Evolutionary conservation across 1,140 invertebrate genomes (phyloP), one percentile per base, ranked within the genome.

Genomic region (Papilio xuthus): DNA sequence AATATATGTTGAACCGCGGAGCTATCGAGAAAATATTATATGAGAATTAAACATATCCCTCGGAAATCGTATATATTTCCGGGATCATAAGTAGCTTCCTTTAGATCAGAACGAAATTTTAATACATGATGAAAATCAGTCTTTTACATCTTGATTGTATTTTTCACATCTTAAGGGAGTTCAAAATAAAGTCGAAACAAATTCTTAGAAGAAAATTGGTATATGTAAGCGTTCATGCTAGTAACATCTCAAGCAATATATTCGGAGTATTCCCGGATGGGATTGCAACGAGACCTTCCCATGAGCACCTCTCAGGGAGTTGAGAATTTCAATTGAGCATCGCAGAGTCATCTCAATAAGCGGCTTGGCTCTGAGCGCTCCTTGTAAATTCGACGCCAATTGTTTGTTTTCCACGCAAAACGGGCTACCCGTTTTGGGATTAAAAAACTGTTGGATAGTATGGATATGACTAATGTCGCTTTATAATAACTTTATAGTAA

Each of bases 361-460:
- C 87, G 85, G 86, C 86, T 91, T 92, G 89, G 91, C 89, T 86
- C 82, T 81, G 81, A 84, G 80, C 84, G 80, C 81, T 73, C 80
- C 78, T 90, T 88, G 84, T 92, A 92, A 91, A 92, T 92, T 90
- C 84, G 74, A 83, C 80, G 81, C 79, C 87, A 89, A 89, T 92
- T 88, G 90, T 92, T 89, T 89, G 86, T 89, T 90, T 87, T 89
- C 81, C 78, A 88, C 85, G 84, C 82, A 89, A 86, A 89, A 89
- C 74, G 83, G 82, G 83, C 81, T 83, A 72, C 41, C 83, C 80
- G 81, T 80, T 70, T 83, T 87, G 47, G 78, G 79, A 79, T 79
- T 80, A 82, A 80, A 87, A 86, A 87, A 86, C 77, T 70, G 44
- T 77, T 44, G 20, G 69, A 41, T n/a, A 74, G 47, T 76, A 63